Evolutionary conservation across 1,140 invertebrate species (phyloP), one percentile per base, ranked within the genome.

Genomic region (Oryctes rhinoceros): DNA sequence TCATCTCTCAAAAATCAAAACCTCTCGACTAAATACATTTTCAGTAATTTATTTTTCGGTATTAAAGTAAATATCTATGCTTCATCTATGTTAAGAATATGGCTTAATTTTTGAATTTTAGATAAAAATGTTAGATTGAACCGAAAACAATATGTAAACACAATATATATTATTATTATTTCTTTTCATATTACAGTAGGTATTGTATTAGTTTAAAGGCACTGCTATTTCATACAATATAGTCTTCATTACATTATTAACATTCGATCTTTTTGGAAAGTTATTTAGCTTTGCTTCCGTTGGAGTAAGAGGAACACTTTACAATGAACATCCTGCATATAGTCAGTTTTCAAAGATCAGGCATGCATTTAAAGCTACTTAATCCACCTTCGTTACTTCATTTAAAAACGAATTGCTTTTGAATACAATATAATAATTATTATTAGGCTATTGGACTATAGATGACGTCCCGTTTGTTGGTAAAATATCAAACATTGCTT

Each of bases 171-270:
- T 53, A 53, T 53, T 53, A 53, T 53, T 53, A 11, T 11, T 53
- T 53, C 13, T 13, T 10, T 53, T 53, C 7, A 53, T 53, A 53
- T 53, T 53, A 53, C 49, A 53, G 13, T 53, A 81, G 78, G 80
- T 84, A 83, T 84, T 84, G 83, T 84, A 82, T 84, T 82, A 65
- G 4, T 13, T 53, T 81, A 82, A 84, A 85, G 84, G 84, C 84
- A 85, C 84, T 85, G 82, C 84, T 84, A 84, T 82, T 76, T 82
- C 83, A 78, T 82, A 84, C 82, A 83, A 81, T 83, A 81, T 78
- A 75, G 49, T 59, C 48, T 62, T 76, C 35, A 47, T n/a, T 65
- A 77, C 11, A 18, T 75, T 53, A 18, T 24, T 9, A 53, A 47
- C 48, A 71, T 74, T 67, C 18, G 18, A 44, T 37, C n/a, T 39